phyloP scores from a whole-genome alignment of 2,113 vertebrate genomes.

The Cyphomyrus discorhynchus region DNA sequence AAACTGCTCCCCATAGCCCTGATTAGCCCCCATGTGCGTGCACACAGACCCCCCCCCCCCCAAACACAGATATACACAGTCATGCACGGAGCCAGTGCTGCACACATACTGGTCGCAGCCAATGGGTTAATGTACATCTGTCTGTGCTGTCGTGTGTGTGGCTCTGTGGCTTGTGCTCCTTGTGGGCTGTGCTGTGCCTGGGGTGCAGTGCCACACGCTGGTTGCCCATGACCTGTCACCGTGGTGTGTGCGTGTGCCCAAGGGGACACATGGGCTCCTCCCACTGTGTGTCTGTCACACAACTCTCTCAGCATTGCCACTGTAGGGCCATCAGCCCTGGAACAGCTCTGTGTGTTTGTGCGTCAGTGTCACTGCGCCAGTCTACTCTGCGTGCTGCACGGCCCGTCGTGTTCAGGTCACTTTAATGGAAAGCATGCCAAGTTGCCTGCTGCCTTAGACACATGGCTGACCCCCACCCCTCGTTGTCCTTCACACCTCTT shows the following conservation, averaged over 20 bases:
- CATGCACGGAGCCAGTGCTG: neutral
- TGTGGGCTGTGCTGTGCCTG: neutral
- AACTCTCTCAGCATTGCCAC: neutral
- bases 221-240: neutral
- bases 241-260: neutral
- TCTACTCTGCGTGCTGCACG: neutral
- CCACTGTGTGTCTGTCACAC: neutral
- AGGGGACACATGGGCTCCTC: neutral
- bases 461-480: neutral
- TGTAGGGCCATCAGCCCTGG: neutral
- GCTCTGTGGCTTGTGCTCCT: neutral
- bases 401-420: conserved; percentile 11
- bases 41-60: neutral
- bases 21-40: neutral
- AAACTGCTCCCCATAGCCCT: neutral
- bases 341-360: neutral
- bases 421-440: neutral
- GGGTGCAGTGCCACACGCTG: neutral
- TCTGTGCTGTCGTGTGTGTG: neutral
- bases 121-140: neutral
- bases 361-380: neutral
- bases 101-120: neutral
- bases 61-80: neutral
- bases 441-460: neutral
- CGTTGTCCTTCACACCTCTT: neutral